A percentile compares a stretch with the other conserved stretches of the same genome.
Conservation (phyloP, 2,797 vertebrate species). For the Echeneis naucrates region DNA sequence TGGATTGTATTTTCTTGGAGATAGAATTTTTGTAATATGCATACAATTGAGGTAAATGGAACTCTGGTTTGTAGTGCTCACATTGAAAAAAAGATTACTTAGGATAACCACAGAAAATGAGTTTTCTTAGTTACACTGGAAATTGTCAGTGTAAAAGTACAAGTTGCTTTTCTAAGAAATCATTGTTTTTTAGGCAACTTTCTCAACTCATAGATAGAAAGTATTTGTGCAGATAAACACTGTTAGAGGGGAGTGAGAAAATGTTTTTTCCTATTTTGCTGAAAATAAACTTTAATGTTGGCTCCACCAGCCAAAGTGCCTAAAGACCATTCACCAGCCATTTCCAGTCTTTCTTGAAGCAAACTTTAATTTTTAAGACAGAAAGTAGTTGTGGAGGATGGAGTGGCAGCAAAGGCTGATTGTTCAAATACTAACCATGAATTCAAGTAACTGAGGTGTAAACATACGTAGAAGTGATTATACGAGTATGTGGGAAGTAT, state of each 20-base stretch:
- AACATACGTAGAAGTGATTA: constrained; percentile 63
- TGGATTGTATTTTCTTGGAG: neutral
- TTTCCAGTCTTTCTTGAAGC: neutral
- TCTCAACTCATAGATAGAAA: neutral
- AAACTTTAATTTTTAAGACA: neutral
- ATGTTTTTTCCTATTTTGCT: neutral
- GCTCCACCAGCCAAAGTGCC: constrained; percentile 35
- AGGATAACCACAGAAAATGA: neutral
- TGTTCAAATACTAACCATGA: constrained; percentile 18
- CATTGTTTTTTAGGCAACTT: neutral
- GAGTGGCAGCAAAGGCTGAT: constrained; percentile 1
- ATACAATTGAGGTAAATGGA: neutral
- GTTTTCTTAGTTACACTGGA: too few species aligned
- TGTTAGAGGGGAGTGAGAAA: neutral
- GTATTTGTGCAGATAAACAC: neutral
- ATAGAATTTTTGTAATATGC: neutral
- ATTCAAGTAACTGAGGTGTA: constrained; percentile 55
- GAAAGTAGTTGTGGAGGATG: neutral
- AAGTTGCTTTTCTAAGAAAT: too few species aligned
- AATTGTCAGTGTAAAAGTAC: too few species aligned
- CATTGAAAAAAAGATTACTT: neutral
- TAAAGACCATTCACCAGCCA: neutral
- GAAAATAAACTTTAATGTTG: constrained; percentile 14
- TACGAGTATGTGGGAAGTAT: constrained; percentile 20
- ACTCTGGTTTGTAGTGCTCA: neutral